Base-by-base conservation (phyloP, 2,797 vertebrate species). In the Enteromius viviparus region DNA sequence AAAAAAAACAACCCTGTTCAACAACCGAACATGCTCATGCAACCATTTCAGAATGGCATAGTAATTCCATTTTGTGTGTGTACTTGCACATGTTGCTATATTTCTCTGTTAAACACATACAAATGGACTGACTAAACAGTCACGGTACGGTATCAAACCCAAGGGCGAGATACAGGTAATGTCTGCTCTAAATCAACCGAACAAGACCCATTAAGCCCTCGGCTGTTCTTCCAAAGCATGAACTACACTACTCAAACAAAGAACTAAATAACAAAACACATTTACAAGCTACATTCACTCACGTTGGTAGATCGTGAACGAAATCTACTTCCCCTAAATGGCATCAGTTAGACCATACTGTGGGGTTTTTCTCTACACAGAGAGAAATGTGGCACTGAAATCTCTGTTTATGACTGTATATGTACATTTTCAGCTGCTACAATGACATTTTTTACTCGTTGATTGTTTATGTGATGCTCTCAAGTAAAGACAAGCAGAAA, bases 141-240 rank as follows among this genome's bases (percentile, higher is more conserved):
- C 49, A 65, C 6, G 10, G 69, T 70, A 76, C 1, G 3, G 9
- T 53, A 42, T 60, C 65, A 62, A 82, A 76, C 71, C 69, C 49
- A 77, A 74, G 76, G 71, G 72, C 47, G 70, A 81, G 65, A 71
- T 66, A 64, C 72, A 81, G 58, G 55, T 84, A 86, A 81, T 81
- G 62, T 82, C 78, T 55, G 15, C 58, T 37, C 64, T 86, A 66
- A 76, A 84, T 86, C 49, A 81, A 78, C 40, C 42, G 26, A 72
- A 77, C 69, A 81, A 55, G 69, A 66, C 66, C 29, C 51, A 75
- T 62, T 72, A 81, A 84, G 58, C 66, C 55, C 21, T 37, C 42
- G 26, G 75, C 65, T 78, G 19, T 78, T 40, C 53, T 23, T 70
- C 29, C 26, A 37, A 32, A 49, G 42, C 84, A 51, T 3, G 64